Base-by-base conservation (phyloP, 1,140 invertebrate species). In the Drosophila orena region DNA sequence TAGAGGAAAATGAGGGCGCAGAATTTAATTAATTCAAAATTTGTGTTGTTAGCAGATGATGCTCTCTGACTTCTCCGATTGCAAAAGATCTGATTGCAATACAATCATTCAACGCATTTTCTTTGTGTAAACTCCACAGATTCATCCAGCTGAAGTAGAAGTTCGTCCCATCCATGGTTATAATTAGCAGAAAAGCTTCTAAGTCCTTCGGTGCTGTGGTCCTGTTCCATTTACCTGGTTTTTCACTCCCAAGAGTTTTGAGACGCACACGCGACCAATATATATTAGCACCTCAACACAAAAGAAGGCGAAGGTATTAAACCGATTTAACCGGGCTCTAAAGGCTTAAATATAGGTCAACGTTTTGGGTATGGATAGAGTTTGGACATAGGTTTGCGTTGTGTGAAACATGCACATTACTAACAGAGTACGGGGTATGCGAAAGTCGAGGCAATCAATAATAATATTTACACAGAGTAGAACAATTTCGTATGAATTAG, bases 211-310 rank as follows among this genome's bases (percentile, higher is more conserved):
- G 22, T 30, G 40, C 40, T 24, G 2, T 2, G 64, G 43, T 38
- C 24, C 52, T 17, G n/a, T 34, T n/a, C 15, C 52, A 37, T 57
- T 77, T 59, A 59, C 43, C 43, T 43, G 35, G 17, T 20, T 69
- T n/a, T 10, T 12, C 4, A 17, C 27, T 47, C 66, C 64, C 66
- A 35, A 14, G 50, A 43, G 52, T n/a, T n/a, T 30, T 37, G 15
- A 50, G 49, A 35, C 42, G 64, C 34, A 84, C 55, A 79, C 70
- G 79, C 76, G 64, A 71, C 56, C 55, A 54, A 83, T 61, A 83
- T 79, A 75, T 75, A 75, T 83, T 78, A 79, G 56, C 53, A 24
- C 59, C 57, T 15, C 15, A 37, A 62, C 43, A 47, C 44, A 35
- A 60, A 54, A 59, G 59, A 50, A 34, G 15, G 47, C 35, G 55